Percentiles rank a stretch among this genome's conserved stretches.
Conservation (phyloP, 2,113 vertebrate species). For the Apaloderma vittatum region DNA sequence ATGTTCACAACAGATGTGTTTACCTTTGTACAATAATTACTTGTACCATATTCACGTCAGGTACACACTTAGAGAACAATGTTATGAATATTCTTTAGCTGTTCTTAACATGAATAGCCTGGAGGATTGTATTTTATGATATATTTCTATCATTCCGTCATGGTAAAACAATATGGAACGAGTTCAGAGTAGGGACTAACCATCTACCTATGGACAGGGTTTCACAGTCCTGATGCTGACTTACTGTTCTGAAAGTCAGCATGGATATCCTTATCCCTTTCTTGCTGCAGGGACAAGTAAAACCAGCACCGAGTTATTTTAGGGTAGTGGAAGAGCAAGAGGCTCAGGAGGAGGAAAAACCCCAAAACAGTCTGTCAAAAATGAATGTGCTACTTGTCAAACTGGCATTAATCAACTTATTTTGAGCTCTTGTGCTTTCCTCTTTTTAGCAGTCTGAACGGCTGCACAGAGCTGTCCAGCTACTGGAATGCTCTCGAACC, state of each 20-base stretch:
- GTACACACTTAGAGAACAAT: neutral
- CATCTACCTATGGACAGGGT: neutral
- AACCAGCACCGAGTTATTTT: neutral
- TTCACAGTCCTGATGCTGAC: neutral
- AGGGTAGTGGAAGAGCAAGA: neutral
- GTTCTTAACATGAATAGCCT: neutral
- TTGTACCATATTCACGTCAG: neutral
- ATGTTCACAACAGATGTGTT: slow-evolving; percentile 10
- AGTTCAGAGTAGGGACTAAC: neutral
- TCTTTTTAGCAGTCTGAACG: neutral
- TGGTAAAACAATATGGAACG: neutral
- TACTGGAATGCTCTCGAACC: neutral
- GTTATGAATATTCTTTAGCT: neutral
- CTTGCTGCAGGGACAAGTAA: neutral
- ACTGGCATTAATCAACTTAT: neutral
- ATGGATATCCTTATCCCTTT: neutral
- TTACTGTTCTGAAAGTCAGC: neutral
- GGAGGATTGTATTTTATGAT: neutral
- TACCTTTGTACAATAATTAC: neutral
- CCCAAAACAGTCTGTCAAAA: neutral
- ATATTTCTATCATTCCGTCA: neutral
- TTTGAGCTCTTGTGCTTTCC: neutral
- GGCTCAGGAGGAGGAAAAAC: neutral
- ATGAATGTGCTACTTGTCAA: neutral
- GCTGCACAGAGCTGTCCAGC: neutral